Percentiles rank a stretch among this genome's conserved stretches.
phyloP scores from a whole-genome alignment of 2,888 invertebrate genomes.

The Hemaris fuciformis region DNA sequence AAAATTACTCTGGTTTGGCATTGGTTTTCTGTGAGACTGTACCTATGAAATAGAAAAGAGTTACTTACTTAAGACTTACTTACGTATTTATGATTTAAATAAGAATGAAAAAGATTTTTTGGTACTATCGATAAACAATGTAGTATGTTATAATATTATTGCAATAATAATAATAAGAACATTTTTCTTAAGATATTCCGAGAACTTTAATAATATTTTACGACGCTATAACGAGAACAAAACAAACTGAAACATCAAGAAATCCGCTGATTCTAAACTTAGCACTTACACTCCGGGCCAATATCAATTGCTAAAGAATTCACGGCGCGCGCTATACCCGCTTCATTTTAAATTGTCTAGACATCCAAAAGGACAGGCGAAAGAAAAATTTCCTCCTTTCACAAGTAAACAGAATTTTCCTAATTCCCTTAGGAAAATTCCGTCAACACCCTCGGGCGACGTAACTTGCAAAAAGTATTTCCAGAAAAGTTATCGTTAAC shows the following conservation, averaged over 20 bases:
- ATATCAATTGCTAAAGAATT: neutral
- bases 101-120: too few species aligned
- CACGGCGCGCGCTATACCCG: neutral
- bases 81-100: too few species aligned
- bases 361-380: neutral
- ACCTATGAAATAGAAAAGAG: too few species aligned
- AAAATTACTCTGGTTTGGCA: too few species aligned
- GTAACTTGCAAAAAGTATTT: constrained; percentile 17
- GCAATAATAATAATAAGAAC: too few species aligned
- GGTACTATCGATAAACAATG: too few species aligned
- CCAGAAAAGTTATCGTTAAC: constrained; percentile 15
- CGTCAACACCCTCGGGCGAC: constrained; percentile 16
- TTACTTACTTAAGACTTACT: too few species aligned
- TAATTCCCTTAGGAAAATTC: constrained; percentile 18
- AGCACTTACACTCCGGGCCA: neutral
- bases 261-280: neutral
- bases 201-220: too few species aligned
- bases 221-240: neutral
- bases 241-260: neutral
- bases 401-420: constrained; percentile 11
- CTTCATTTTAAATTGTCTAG: constrained; percentile 9
- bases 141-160: too few species aligned
- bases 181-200: too few species aligned
- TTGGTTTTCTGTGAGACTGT: too few species aligned
- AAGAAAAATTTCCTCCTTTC: constrained; percentile 11